Conservation (phyloP, 2,888 invertebrate genomes). For the Melanostoma scalare region DNA sequence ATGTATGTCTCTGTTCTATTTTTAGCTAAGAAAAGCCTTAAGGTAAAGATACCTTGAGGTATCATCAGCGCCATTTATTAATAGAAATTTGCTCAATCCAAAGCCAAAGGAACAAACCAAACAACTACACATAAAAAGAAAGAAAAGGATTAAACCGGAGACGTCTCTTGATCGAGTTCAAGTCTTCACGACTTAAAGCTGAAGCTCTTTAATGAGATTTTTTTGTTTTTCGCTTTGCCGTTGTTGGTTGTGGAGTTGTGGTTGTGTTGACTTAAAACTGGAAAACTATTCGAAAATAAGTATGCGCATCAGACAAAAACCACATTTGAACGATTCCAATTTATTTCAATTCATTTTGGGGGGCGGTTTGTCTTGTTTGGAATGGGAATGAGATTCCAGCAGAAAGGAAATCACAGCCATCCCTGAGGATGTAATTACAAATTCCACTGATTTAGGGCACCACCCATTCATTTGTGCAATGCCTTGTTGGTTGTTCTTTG, state of each 20-base stretch:
- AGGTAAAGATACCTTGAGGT: constrained; percentile 52
- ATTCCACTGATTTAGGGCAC: constrained; percentile 52
- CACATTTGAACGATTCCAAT: constrained; percentile 54
- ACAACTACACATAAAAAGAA: not conserved
- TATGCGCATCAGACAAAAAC: constrained; percentile 11
- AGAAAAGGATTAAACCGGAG: constrained; percentile 5
- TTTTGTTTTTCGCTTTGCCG: not conserved
- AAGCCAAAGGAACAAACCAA: constrained; percentile 3
- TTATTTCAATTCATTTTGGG: constrained; percentile 60
- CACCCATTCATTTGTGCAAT: constrained; percentile 57
- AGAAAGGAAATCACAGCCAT: constrained; percentile 47
- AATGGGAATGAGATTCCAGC: not conserved
- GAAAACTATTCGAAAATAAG: constrained; percentile 31
- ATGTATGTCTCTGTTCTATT: constrained; percentile 70
- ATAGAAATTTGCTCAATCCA: constrained; percentile 60
- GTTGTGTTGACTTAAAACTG: not conserved
- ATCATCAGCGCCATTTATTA: constrained; percentile 72
- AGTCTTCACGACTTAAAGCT: constrained; percentile 22
- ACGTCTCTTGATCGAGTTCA: constrained; percentile 30
- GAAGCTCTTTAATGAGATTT: constrained; percentile 60
- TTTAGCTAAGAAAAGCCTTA: constrained; percentile 31
- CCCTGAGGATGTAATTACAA: constrained; percentile 70
- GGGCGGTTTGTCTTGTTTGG: constrained; percentile 41
- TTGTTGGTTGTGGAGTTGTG: not conserved
- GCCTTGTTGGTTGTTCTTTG: not conserved